These are phyloP conservation scores for Caerostris darwini DNA, from an alignment of 1,140 invertebrate species.

Conservation along the genomic window DNA sequence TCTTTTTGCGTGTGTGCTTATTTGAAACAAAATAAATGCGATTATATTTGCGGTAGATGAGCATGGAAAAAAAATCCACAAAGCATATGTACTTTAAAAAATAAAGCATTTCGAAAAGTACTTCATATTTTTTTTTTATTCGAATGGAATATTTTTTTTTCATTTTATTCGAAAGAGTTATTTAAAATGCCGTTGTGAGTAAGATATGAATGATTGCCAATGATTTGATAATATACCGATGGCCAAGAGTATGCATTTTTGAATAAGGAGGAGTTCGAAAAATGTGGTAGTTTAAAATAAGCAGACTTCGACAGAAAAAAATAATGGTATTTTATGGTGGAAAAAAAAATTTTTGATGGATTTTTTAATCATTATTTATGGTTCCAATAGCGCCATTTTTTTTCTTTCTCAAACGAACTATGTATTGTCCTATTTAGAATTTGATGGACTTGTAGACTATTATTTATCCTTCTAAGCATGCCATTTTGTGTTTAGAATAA, in stretches of 20 bases:
- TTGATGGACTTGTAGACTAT: too few relatives aligned
- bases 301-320: not conserved
- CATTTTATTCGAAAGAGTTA: not conserved
- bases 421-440: too few relatives aligned
- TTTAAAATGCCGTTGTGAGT: not conserved
- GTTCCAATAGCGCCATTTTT: not conserved
- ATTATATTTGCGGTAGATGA: slow-evolving; percentile 32
- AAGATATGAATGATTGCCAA: not conserved
- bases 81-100: not conserved
- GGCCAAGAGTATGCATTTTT: not conserved
- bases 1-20: slow-evolving; percentile 14
- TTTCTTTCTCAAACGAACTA: not conserved
- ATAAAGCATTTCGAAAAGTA: not conserved
- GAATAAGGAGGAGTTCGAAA: not conserved
- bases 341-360: not conserved
- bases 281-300: not conserved
- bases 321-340: too few relatives aligned
- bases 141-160: not conserved
- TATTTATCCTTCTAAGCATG: too few relatives aligned
- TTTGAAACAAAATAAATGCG: slow-evolving; percentile 38
- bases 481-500: too few relatives aligned
- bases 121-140: not conserved
- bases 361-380: not conserved
- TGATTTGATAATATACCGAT: not conserved
- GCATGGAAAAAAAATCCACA: not conserved